A percentile compares a stretch with the other conserved stretches of the same genome.
These are phyloP conservation scores for Notothenia coriiceps DNA, from an alignment of 2,113 vertebrate genomes.

Conservation along the genomic window DNA sequence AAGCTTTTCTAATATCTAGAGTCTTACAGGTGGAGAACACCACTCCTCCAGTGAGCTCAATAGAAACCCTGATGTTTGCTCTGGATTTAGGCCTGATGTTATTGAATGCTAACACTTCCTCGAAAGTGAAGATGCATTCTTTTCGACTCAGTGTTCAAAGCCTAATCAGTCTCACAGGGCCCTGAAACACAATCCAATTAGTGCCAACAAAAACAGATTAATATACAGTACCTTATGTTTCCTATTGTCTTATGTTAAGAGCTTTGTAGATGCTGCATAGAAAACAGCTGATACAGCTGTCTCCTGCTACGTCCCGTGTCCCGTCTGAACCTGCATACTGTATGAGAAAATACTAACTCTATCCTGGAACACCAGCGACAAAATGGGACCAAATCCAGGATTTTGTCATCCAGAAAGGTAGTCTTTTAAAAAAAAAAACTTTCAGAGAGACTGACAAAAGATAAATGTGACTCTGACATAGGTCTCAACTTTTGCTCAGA, in stretches of 20 bases:
- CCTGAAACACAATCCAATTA: not conserved
- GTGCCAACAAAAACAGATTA: not conserved
- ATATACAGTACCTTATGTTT: constrained; percentile 9
- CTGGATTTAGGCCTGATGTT: not conserved
- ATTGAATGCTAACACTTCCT: not conserved
- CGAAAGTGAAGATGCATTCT: not conserved
- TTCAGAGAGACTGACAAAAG: not conserved
- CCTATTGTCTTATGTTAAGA: not conserved
- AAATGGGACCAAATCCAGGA: not conserved
- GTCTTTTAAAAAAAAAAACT: not conserved
- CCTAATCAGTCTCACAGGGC: not conserved
- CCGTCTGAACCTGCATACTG: not conserved
- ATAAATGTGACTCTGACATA: not conserved
- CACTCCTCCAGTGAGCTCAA: not conserved
- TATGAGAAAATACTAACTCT: not conserved
- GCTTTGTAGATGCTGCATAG: not conserved
- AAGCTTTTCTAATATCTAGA: too few relatives aligned
- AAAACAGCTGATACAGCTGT: not conserved
- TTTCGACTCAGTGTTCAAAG: not conserved
- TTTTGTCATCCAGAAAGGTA: not conserved
- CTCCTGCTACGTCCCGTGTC: too few relatives aligned
- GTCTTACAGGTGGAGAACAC: not conserved
- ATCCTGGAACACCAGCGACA: not conserved
- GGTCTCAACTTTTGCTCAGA: not conserved
- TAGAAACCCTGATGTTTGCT: not conserved